Conservation (phyloP, 2,113 vertebrate genomes). For the Sus scrofa region T2T-Sscrofa CM000824.6:211037501-211038000, state of each 20-base stretch:
- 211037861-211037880: not conserved
- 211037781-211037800: not conserved
- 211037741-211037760: not conserved
- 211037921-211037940: not conserved
- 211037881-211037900: not conserved
- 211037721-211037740: rapidly evolving
- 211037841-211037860: no score
- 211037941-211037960: no score
- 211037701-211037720: no score
- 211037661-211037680: not conserved
- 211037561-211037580: not conserved
- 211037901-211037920: not conserved
- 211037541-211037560: not conserved
- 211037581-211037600: not conserved
- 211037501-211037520: not conserved
- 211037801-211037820: not conserved
- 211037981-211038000: not conserved
- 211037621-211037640: not conserved
- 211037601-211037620: not conserved
- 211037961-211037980: not conserved
- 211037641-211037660: not conserved
- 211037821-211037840: not conserved
- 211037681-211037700: not conserved
- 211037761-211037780: not conserved
- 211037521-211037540: rapidly evolving